Percentiles rank a stretch among this genome's conserved stretches.
Evolutionary conservation across 2,888 invertebrate species (phyloP).

Genomic region (Isotomurus palustris): DNA sequence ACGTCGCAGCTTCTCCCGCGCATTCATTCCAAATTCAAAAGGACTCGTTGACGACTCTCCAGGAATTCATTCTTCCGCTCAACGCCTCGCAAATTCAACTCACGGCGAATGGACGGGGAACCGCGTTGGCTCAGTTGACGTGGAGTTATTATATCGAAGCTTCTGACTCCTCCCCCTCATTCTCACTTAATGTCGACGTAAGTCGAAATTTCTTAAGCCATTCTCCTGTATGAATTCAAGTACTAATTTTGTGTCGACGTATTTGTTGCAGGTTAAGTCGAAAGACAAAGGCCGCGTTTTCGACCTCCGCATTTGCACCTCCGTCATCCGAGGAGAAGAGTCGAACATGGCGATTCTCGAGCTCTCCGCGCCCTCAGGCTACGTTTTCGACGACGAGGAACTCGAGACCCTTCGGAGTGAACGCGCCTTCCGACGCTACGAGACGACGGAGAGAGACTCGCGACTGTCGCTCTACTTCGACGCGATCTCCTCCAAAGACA

Average conservation of each 20-base stretch:
- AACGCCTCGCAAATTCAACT: neutral
- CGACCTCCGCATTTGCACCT: constrained; percentile 16
- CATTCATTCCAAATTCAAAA: neutral
- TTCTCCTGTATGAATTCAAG: neutral
- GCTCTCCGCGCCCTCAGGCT: constrained; percentile 84
- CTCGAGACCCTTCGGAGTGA: neutral
- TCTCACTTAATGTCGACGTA: constrained; percentile 2
- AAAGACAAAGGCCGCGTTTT: constrained; percentile 11
- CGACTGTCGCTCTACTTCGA: constrained; percentile 68
- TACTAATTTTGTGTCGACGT: neutral
- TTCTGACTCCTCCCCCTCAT: neutral
- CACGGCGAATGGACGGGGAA: neutral
- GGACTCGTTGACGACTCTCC: neutral
- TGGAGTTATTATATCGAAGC: constrained; percentile 6
- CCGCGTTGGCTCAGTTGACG: constrained; percentile 5
- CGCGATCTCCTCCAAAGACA: constrained; percentile 56
- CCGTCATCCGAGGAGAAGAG: constrained; percentile 10
- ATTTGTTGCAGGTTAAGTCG: neutral
- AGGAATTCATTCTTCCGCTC: neutral
- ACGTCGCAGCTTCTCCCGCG: neutral
- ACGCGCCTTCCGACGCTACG: constrained; percentile 56
- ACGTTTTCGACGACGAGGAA: constrained; percentile 65
- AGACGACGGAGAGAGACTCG: constrained; percentile 63
- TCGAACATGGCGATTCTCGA: constrained; percentile 89
- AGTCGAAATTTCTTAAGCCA: neutral